Evolutionary conservation across 2,888 invertebrate genomes (phyloP).

Genomic region (Eristalis tenax): DNA sequence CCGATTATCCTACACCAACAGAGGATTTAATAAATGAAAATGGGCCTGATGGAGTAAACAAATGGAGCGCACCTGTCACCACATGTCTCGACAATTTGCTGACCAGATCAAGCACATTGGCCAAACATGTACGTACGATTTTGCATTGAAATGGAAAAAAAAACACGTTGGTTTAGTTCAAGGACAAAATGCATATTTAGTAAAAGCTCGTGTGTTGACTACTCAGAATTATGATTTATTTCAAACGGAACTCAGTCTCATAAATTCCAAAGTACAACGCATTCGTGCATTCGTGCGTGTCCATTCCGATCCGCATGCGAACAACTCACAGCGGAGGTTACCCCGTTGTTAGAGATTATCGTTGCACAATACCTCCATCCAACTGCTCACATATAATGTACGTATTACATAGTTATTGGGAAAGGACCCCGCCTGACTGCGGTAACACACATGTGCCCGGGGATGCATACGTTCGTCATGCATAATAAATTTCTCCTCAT

Average conservation of each 20-base stretch:
- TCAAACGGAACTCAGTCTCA: conserved; percentile 75
- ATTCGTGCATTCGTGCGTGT: conserved; percentile 67
- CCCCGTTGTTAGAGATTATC: conserved; percentile 68
- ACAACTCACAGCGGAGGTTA: conserved; percentile 21
- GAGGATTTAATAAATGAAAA: too few relatives aligned
- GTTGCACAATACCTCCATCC: conserved; percentile 64
- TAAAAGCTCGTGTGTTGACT: background rate
- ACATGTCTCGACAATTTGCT: too few relatives aligned
- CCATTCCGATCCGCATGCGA: conserved; percentile 59
- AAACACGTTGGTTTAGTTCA: background rate
- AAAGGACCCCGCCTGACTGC: conserved; percentile 26
- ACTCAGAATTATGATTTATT: conserved; percentile 74
- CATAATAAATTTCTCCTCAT: conserved; percentile 67
- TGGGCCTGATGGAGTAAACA: too few relatives aligned
- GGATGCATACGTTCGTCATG: conserved; percentile 32
- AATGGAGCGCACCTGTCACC: too few relatives aligned
- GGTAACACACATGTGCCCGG: conserved; percentile 4
- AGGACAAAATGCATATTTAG: background rate
- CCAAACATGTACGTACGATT: too few relatives aligned
- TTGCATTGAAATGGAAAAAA: too few relatives aligned
- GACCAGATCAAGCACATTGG: too few relatives aligned
- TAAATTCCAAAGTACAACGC: conserved; percentile 72
- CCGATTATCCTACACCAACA: too few relatives aligned
- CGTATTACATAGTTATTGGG: conserved; percentile 6
- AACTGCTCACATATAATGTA: background rate